Base-by-base conservation (phyloP, 1,140 invertebrate species). In the Aphelenchoides avenae region DNA sequence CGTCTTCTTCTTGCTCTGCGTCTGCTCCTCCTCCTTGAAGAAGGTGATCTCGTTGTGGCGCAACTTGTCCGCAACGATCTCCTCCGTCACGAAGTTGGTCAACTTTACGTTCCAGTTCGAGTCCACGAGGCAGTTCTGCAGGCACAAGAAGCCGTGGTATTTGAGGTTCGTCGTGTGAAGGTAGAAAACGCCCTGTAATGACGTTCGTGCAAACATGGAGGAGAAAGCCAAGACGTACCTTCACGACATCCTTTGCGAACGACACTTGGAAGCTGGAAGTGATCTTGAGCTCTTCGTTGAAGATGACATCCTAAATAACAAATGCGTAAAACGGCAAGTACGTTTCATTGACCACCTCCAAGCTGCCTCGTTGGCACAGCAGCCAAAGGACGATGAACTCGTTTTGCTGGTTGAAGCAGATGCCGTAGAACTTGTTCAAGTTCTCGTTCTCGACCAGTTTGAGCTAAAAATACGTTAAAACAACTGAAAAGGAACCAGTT, bases 351-450 rank as follows among this genome's bases (percentile, higher is more conserved):
- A 27, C 18, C 42, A 74, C 68, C 54, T 75, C 72, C 9, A 75
- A 41, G 61, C 65, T 72, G 22, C 73, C 73, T 24, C 73, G 65
- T 49, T 61, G 57, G 24, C 73, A 75, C 0, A 75, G 55, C 31
- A 77, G 18, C 73, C 73, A 75, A 37, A 77, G 48, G 4, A 75
- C 73, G 27, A 75, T 60, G 13, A 75, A 60, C 37, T 75, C 73
- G 47, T 75, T 75, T 57, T 77, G 71, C 42, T 75, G 73, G 44
- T 77, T 77, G 63, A 75, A 75, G 9, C 66, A 66, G 51, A 75
- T 75, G 3, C 73, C 73, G 43, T 76, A 76, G 40, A 75, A 75
- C 54, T 76, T 75, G 57, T 75, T 75, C 26, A 77, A 46, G 39
- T 75, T 75, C 13, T 75, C 73, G 51, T 75, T 68, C 57, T 76